Evolutionary conservation across 2,888 invertebrate species (phyloP).

Genomic region (Amorpha juglandis): DNA sequence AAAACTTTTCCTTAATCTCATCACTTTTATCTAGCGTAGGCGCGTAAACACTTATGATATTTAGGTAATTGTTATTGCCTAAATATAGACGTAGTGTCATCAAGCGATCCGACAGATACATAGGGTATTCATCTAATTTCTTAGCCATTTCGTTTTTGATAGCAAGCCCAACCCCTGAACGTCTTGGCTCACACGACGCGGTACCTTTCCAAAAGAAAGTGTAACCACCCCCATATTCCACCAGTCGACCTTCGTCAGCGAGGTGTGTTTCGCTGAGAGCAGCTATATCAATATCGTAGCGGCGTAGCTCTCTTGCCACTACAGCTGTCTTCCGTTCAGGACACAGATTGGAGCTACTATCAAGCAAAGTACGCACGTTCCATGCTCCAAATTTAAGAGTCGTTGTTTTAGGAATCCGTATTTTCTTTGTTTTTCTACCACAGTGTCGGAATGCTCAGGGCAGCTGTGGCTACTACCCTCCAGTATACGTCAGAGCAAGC

Average conservation of each 20-base stretch:
- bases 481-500: no score
- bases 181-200: conserved; percentile 28
- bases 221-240: conserved; percentile 34
- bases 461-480: no score
- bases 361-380: conserved; percentile 40
- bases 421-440: conserved; percentile 26
- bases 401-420: conserved; percentile 25
- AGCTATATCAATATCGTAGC: no score
- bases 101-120: no score
- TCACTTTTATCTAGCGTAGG: no score
- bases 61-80: conserved; percentile 36
- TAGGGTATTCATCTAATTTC: no score
- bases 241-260: conserved; percentile 39
- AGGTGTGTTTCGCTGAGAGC: conserved; percentile 43
- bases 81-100: conserved; percentile 34
- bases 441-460: not conserved
- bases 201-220: conserved; percentile 39
- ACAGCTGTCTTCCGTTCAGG: conserved; percentile 41
- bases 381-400: conserved; percentile 29
- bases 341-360: conserved; percentile 33
- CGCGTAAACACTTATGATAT: conserved; percentile 17
- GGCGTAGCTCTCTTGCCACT: no score
- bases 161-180: conserved; percentile 38
- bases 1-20: no score
- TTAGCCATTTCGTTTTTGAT: conserved; percentile 21